These are phyloP conservation scores for Zaprionus davidi DNA, from an alignment of 1,140 invertebrate species.

Conservation along the genomic window DNA sequence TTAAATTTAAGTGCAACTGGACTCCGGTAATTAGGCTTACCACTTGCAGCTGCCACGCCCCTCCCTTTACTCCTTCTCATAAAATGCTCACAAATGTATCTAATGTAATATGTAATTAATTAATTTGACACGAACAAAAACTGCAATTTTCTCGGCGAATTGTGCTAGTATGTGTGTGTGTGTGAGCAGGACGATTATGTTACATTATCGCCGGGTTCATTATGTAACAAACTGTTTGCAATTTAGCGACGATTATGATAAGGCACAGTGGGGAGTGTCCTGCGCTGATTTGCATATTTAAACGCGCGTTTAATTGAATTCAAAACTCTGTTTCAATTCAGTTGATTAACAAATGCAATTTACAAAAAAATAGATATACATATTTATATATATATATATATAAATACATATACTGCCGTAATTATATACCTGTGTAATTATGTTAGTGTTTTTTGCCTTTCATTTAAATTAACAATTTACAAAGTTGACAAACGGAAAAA, in stretches of 20 bases:
- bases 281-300: constrained; percentile 28
- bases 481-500: constrained; percentile 70
- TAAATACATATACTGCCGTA: not conserved
- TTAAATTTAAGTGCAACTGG: constrained; percentile 12
- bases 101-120: constrained; percentile 19
- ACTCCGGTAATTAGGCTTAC: not conserved
- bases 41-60: constrained; percentile 3
- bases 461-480: constrained; percentile 64
- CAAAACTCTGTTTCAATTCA: constrained; percentile 52
- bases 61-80: not conserved
- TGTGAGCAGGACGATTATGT: constrained; percentile 7
- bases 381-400: not conserved
- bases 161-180: not conserved
- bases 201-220: constrained; percentile 13
- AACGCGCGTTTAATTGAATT: constrained; percentile 34
- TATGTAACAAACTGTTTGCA: constrained; percentile 23
- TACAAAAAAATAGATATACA: constrained; percentile 9
- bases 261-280: not conserved
- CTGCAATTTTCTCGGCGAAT: not conserved
- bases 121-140: constrained; percentile 8
- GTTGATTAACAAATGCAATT: constrained; percentile 78
- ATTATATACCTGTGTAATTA: constrained; percentile 36
- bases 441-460: constrained; percentile 37
- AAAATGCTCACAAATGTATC: constrained; percentile 1
- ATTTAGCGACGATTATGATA: constrained; percentile 19